These are phyloP conservation scores for Holothuria leucospilota DNA, from an alignment of 53 echinoderm and acorn worm species.

Conservation along the genomic window DNA sequence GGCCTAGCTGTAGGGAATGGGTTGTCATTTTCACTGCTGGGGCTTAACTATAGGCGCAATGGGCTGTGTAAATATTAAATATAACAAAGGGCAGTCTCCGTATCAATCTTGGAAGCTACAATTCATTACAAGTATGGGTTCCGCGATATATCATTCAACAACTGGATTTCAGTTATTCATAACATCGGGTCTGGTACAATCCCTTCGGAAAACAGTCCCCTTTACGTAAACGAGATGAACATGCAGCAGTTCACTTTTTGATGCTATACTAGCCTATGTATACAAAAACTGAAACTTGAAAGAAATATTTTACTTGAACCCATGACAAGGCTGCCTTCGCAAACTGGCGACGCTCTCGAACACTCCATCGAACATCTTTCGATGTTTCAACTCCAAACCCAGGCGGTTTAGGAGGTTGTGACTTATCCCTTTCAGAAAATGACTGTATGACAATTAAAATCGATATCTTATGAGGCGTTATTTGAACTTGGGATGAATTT, in stretches of 20 bases:
- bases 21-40: too few species aligned
- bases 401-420: conserved; percentile 13
- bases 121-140: too few species aligned
- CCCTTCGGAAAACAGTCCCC: too few species aligned
- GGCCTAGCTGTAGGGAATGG: too few species aligned
- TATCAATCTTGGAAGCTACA: too few species aligned
- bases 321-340: conserved; percentile 34
- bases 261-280: background rate
- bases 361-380: conserved; percentile 19
- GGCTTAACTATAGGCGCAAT: too few species aligned
- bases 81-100: too few species aligned
- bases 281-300: background rate
- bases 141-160: too few species aligned
- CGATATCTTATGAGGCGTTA: conserved; percentile 25
- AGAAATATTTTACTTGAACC: conserved; percentile 18
- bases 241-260: background rate
- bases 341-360: conserved; percentile 27
- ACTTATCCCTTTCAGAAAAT: conserved; percentile 27
- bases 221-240: too few species aligned
- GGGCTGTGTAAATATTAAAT: too few species aligned
- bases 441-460: conserved; percentile 31
- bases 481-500: background rate
- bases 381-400: background rate
- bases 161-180: too few species aligned
- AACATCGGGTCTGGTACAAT: too few species aligned